Evolutionary conservation across 2,113 vertebrate genomes (phyloP), one percentile per base, ranked within the genome.

Genomic region (Triplophysa dalaica): DNA sequence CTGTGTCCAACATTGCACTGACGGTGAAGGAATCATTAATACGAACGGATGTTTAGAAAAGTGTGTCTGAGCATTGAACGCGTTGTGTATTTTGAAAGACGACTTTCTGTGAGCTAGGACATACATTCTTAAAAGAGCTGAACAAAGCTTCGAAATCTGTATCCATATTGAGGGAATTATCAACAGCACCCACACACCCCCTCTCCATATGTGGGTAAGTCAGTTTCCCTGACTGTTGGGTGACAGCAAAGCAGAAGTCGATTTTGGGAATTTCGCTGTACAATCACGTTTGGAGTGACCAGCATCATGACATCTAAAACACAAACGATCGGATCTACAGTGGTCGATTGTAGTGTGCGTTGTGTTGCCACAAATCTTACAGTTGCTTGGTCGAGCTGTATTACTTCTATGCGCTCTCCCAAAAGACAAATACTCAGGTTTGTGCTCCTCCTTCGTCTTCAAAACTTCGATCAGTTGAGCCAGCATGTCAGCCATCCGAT

Each of bases 1-100:
- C 74, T n/a, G 56, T 77, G 26, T 82, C 80, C 17, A 82, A 62
- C 73, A 82, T 77, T 19, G 73, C 81, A 10, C n/a, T 65, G 8
- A 82, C 60, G 29, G 81, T 73, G 3, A 41, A 7, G 7, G 17
- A 56, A 14, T 70, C 68, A 78, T 67, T 69, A 63, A 83, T 72
- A 62, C 48, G 24, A 45, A 83, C 78, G 41, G 62, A 62, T 24
- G 81, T 83, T 66, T 85, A 81, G 58, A 85, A 83, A 38, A 85
- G 62, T 52, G 56, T 78, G 65, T 85, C 29, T 22, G 60, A 75
- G 19, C 50, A n/a, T 4, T 21, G 8, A 41, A 83, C 13, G 45
- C 13, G 43, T 61, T 78, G 60, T 26, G 58, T 81, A 33, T 70
- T 83, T 26, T 85, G 78, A 69, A 75, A 13, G 11, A 81, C 65